Percentiles rank a stretch among this genome's conserved stretches.
These are phyloP conservation scores for Pogoniulus pusillus DNA, from an alignment of 2,797 vertebrate genomes.

Conservation along the genomic window DNA sequence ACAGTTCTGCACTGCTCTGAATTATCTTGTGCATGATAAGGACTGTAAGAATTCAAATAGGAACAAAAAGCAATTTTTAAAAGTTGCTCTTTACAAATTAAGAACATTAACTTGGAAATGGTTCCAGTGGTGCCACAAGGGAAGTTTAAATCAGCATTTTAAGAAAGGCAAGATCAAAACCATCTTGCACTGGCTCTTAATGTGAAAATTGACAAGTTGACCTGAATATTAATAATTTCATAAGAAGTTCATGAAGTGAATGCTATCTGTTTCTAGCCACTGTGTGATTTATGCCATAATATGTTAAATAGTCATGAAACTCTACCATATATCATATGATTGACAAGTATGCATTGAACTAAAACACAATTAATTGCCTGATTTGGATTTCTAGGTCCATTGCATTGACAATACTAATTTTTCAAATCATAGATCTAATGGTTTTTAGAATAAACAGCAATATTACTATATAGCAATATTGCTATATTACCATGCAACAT, in stretches of 20 bases:
- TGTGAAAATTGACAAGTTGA: not conserved
- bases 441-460: not conserved
- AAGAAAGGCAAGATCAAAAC: not conserved
- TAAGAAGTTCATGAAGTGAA: not conserved
- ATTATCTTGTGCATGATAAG: not conserved
- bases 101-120: not conserved
- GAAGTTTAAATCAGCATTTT: not conserved
- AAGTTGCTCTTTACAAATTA: not conserved
- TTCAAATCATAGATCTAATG: not conserved
- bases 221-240: not conserved
- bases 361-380: not conserved
- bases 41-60: not conserved
- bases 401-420: not conserved
- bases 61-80: not conserved
- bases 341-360: not conserved
- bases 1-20: not conserved
- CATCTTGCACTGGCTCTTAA: not conserved
- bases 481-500: not conserved
- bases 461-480: not conserved
- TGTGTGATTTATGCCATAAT: not conserved
- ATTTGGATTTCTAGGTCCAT: not conserved
- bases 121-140: not conserved
- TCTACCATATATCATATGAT: not conserved
- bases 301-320: not conserved
- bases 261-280: not conserved